Evolutionary conservation across 2,113 vertebrate genomes (phyloP).

Genomic region (Porphyrio hochstetteri): DNA sequence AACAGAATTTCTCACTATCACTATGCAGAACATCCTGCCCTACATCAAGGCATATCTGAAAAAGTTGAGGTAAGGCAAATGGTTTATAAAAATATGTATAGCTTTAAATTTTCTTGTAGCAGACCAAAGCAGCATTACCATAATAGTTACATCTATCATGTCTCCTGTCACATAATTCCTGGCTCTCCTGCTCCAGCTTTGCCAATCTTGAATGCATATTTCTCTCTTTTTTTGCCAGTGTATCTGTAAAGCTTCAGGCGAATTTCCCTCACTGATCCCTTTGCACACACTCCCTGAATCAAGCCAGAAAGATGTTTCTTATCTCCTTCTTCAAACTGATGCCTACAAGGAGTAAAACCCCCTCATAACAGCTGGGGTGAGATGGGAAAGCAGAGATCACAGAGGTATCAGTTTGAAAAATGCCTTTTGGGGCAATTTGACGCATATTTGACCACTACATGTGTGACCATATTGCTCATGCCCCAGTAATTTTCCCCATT

Average conservation of each 20-base stretch:
- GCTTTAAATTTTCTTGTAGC: conserved; percentile 34
- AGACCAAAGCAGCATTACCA: conserved; percentile 50
- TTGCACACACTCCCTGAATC: background rate
- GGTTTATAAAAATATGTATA: conserved; percentile 45
- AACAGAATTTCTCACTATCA: conserved; percentile 43
- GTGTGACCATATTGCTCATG: background rate
- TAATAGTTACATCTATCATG: conserved; percentile 39
- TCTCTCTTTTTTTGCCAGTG: background rate
- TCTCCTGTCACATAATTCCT: conserved; percentile 29
- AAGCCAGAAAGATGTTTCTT: conserved; percentile 9
- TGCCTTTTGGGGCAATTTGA: background rate
- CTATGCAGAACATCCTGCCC: conserved; percentile 23
- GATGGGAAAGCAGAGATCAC: background rate
- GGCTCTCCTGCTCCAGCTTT: background rate
- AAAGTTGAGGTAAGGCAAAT: background rate
- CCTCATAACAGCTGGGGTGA: background rate
- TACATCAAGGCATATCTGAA: conserved; percentile 5
- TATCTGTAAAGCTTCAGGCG: conserved; percentile 10
- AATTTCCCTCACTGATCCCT: background rate
- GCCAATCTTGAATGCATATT: background rate
- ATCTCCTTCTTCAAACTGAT: background rate
- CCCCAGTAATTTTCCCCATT: background rate
- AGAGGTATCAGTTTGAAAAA: background rate
- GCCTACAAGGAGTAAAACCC: background rate
- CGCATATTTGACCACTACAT: background rate